These are phyloP conservation scores for Axea sp. DNA, from an alignment of 2,888 invertebrate species.

Conservation along the genomic window DNA sequence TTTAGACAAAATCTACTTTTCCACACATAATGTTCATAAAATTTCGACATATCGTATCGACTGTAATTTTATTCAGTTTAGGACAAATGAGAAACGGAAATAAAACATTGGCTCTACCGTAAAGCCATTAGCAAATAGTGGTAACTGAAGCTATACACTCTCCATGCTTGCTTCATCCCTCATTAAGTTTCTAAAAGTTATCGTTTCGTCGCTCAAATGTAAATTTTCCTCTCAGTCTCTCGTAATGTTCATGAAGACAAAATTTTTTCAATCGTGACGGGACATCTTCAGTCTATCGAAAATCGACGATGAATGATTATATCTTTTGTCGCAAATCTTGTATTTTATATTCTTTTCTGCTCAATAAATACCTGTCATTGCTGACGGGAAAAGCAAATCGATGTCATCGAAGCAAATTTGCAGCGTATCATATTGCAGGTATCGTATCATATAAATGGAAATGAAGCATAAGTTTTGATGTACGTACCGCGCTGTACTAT, in stretches of 20 bases:
- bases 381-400: conserved; percentile 15
- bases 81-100: conserved; percentile 65
- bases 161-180: conserved; percentile 54
- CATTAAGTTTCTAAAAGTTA: conserved; percentile 56
- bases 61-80: conserved; percentile 67
- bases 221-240: conserved; percentile 46
- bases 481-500: neutral
- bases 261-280: too few species aligned
- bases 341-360: conserved; percentile 12
- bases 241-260: neutral
- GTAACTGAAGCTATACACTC: conserved; percentile 54
- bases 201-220: conserved; percentile 51
- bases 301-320: too few species aligned
- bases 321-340: conserved; percentile 11
- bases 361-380: conserved; percentile 17
- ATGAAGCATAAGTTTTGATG: conserved; percentile 49
- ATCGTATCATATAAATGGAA: conserved; percentile 57
- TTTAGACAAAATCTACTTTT: too few species aligned
- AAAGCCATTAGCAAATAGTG: conserved; percentile 56
- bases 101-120: conserved; percentile 50
- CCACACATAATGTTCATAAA: conserved; percentile 69
- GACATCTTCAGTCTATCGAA: too few species aligned
- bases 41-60: conserved; percentile 59
- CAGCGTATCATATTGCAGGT: conserved; percentile 37
- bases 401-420: conserved; percentile 42